A percentile compares a stretch with the other conserved stretches of the same genome.
Conservation (phyloP, 2,113 vertebrate genomes). For the Dicrurus megarhynchus region DNA sequence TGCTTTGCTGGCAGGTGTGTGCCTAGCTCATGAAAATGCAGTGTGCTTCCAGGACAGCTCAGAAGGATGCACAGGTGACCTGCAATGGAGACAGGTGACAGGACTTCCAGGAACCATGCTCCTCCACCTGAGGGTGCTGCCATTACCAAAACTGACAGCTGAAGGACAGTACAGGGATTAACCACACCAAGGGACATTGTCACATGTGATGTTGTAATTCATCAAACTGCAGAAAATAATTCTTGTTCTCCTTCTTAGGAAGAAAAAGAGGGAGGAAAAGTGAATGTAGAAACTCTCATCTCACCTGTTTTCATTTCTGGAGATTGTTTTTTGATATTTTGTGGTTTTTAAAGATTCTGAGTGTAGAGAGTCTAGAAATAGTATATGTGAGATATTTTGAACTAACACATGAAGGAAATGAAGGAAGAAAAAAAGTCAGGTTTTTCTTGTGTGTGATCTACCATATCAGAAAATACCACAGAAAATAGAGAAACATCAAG, state of each 20-base stretch:
- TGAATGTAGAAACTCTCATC: not conserved
- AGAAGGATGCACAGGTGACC: not conserved
- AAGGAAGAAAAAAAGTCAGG: not conserved
- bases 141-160: not conserved
- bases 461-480: not conserved
- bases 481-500: not conserved
- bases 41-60: not conserved
- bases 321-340: not conserved
- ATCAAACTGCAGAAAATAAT: not conserved
- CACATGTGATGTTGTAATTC: not conserved
- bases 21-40: not conserved
- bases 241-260: not conserved
- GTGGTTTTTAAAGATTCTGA: not conserved
- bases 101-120: rapidly evolving
- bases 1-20: not conserved
- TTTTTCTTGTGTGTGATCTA: not conserved
- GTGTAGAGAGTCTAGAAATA: not conserved
- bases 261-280: not conserved
- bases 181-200: not conserved
- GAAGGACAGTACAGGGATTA: not conserved
- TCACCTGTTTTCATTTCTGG: not conserved
- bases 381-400: not conserved
- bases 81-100: not conserved
- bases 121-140: not conserved
- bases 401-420: not conserved